phyloP scores from a whole-genome alignment of 2,888 invertebrate genomes.

The Leptopilina drosophilae region DNA sequence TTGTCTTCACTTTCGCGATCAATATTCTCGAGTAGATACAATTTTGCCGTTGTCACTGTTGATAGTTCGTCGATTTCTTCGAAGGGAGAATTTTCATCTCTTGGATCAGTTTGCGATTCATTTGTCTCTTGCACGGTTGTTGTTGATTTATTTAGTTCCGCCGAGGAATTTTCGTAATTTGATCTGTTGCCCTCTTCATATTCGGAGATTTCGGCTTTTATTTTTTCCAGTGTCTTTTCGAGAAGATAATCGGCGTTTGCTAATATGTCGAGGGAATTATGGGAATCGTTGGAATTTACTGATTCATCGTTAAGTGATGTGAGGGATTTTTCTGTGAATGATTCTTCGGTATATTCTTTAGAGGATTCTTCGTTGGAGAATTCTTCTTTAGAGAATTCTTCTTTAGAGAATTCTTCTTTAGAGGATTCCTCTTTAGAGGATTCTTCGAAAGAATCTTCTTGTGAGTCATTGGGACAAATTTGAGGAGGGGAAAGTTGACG shows the following conservation, averaged over 20 bases:
- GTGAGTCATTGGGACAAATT: constrained; percentile 70
- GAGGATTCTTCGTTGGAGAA: no score
- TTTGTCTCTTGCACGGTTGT: neutral
- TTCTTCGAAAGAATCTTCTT: constrained; percentile 41
- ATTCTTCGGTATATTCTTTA: constrained; percentile 27
- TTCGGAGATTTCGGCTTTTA: constrained; percentile 73
- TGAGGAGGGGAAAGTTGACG: neutral
- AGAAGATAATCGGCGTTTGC: constrained; percentile 70
- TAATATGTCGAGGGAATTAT: constrained; percentile 62
- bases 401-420: neutral
- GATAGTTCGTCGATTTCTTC: constrained; percentile 21
- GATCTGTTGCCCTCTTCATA: constrained; percentile 63
- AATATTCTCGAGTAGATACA: constrained; percentile 27
- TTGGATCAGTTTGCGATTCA: constrained; percentile 44
- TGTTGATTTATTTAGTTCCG: constrained; percentile 33
- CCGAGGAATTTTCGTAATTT: constrained; percentile 48
- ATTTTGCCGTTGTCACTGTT: constrained; percentile 22
- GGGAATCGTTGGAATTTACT: constrained; percentile 41
- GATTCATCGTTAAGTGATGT: constrained; percentile 4
- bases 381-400: no score
- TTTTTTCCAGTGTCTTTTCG: constrained; percentile 70
- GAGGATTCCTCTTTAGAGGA: constrained; percentile 20
- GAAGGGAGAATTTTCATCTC: constrained; percentile 40
- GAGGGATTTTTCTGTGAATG: neutral
- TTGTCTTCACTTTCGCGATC: constrained; percentile 51